Evolutionary conservation across 2,888 invertebrate species (phyloP).

Genomic region (Sceliomorpha sp.): DNA sequence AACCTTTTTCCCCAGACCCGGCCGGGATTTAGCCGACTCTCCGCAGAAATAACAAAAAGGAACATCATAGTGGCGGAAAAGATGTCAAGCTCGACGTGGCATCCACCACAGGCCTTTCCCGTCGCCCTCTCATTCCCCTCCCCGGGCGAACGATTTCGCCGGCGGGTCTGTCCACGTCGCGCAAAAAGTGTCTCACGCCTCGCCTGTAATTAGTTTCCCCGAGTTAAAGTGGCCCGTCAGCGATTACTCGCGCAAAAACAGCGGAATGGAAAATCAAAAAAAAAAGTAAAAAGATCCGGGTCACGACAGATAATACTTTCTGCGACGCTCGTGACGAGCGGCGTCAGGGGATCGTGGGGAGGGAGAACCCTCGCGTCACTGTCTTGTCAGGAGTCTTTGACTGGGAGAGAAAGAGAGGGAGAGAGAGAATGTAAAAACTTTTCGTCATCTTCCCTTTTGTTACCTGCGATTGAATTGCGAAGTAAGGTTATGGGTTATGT

Average conservation of each 20-base stretch:
- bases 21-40: slow-evolving; percentile 12
- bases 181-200: slow-evolving; percentile 69
- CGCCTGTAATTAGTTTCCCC: slow-evolving; percentile 75
- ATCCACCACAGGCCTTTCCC: slow-evolving; percentile 39
- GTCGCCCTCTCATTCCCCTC: slow-evolving; percentile 5
- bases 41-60: slow-evolving; percentile 27
- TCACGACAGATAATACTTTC: slow-evolving; percentile 67
- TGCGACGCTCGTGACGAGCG: slow-evolving; percentile 61
- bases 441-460: no score
- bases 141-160: slow-evolving; percentile 16
- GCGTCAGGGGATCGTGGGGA: slow-evolving; percentile 54
- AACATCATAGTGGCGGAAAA: slow-evolving; percentile 40
- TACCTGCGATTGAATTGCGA: no score
- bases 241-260: slow-evolving; percentile 58
- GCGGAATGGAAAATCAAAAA: no score
- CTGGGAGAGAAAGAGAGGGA: no score
- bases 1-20: slow-evolving; percentile 5
- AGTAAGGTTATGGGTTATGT: no score
- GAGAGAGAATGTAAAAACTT: no score
- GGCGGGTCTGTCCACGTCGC: slow-evolving; percentile 50
- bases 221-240: slow-evolving; percentile 69
- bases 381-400: slow-evolving; percentile 45
- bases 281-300: slow-evolving; percentile 66
- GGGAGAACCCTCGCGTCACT: slow-evolving; percentile 42
- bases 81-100: slow-evolving; percentile 54